phyloP scores from a whole-genome alignment of 2,113 vertebrate species.

The Tonatia bakeri region DNA sequence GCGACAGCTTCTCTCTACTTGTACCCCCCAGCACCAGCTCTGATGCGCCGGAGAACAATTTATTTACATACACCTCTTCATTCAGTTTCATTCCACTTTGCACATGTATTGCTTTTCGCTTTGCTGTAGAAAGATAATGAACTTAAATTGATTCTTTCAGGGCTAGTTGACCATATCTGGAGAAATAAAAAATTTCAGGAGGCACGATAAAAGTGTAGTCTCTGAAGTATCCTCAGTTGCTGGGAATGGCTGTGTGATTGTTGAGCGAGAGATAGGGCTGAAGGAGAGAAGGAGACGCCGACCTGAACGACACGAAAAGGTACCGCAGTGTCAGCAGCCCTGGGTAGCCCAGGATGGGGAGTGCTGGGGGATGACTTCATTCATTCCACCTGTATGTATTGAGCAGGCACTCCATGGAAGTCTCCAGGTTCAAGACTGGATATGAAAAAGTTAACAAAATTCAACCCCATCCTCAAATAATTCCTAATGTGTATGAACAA shows the following conservation, averaged over 20 bases:
- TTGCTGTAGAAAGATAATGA: constrained; percentile 15
- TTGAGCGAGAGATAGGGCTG: neutral
- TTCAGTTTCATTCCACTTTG: neutral
- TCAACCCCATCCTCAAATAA: neutral
- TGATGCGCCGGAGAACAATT: neutral
- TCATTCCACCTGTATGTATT: neutral
- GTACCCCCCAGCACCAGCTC: neutral
- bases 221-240: neutral
- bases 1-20: neutral
- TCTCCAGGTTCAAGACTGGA: neutral
- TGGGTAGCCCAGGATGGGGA: neutral
- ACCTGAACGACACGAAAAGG: rapidly evolving
- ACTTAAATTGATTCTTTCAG: neutral
- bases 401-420: neutral
- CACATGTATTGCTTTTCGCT: neutral
- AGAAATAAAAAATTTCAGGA: neutral
- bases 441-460: neutral
- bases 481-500: neutral
- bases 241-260: neutral
- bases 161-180: neutral
- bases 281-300: neutral
- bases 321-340: no score
- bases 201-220: neutral
- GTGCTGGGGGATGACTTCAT: neutral
- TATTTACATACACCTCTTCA: neutral